These are phyloP conservation scores for Ectobius pallidus DNA, from an alignment of 2,888 invertebrate genomes.

Conservation along the genomic window DNA sequence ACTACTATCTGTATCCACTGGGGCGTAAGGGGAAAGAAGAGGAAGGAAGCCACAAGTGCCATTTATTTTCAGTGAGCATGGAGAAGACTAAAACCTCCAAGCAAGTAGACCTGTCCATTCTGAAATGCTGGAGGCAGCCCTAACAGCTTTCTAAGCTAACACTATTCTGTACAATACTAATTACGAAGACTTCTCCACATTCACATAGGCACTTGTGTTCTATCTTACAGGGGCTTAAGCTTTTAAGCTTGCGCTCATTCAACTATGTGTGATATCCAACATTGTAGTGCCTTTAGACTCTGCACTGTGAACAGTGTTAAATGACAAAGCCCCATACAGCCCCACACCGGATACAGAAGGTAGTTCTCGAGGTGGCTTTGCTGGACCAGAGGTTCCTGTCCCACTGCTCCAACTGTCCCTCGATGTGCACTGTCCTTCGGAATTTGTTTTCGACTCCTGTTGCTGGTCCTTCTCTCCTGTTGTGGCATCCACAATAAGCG, in stretches of 20 bases:
- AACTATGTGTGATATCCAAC: slow-evolving; percentile 44
- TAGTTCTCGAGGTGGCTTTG: slow-evolving; percentile 59
- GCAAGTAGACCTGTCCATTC: slow-evolving; percentile 36
- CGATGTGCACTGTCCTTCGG: not conserved
- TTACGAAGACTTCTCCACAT: slow-evolving; percentile 26
- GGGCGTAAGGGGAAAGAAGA: not conserved
- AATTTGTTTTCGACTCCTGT: not conserved
- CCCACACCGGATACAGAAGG: slow-evolving; percentile 62
- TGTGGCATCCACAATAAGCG: slow-evolving; percentile 47
- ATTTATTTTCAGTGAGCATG: slow-evolving; percentile 16
- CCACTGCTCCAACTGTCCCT: slow-evolving; percentile 1
- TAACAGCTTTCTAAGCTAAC: not conserved
- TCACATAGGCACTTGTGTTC: slow-evolving; percentile 16
- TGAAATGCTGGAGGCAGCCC: slow-evolving; percentile 32
- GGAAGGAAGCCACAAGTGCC: slow-evolving; percentile 17
- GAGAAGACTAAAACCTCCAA: slow-evolving; percentile 25
- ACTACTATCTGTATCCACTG: not conserved
- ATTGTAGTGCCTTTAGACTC: slow-evolving; percentile 47
- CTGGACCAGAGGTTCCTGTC: slow-evolving; percentile 20
- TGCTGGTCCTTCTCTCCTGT: not conserved
- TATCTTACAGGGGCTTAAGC: slow-evolving; percentile 25
- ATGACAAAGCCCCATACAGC: slow-evolving; percentile 61
- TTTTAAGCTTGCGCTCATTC: slow-evolving; percentile 44
- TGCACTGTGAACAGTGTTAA: slow-evolving; percentile 63
- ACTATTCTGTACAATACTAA: not conserved